Evolutionary conservation across 37 sponge, comb jelly and placozoan species (phyloP).

Genomic region (Aphrocallistes beatrix): DNA sequence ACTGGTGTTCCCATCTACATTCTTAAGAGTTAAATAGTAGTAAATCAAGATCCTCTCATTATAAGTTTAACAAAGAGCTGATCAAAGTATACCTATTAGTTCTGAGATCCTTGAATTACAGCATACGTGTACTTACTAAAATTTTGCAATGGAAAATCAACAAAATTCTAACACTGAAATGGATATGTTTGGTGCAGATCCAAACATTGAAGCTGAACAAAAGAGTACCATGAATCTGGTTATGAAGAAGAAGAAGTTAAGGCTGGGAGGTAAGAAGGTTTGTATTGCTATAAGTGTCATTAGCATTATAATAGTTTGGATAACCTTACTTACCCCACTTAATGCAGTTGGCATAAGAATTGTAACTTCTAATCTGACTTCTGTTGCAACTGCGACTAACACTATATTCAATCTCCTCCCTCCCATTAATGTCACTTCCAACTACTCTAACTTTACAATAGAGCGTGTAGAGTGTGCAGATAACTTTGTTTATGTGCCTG

Average conservation of each 20-base stretch:
- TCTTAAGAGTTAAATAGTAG: too few species aligned
- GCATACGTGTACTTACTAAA: too few species aligned
- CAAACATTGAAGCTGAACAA: not conserved
- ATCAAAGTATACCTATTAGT: too few species aligned
- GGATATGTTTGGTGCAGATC: not conserved
- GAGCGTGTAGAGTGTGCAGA: not conserved
- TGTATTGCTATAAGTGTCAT: not conserved
- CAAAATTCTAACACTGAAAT: too few species aligned
- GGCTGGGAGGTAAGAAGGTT: not conserved
- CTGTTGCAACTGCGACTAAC: not conserved
- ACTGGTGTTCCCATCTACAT: too few species aligned
- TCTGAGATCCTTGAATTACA: too few species aligned
- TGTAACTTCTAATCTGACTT: not conserved
- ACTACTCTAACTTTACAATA: not conserved
- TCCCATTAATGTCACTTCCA: not conserved
- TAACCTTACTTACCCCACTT: not conserved
- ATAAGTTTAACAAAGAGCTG: too few species aligned
- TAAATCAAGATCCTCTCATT: too few species aligned
- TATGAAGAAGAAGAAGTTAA: not conserved
- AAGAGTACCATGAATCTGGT: not conserved
- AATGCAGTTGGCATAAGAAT: not conserved
- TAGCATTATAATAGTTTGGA: not conserved
- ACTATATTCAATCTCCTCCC: not conserved
- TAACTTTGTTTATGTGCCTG: not conserved
- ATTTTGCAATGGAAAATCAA: too few species aligned